Base-by-base conservation (phyloP, 2,888 invertebrate genomes). In the Morpho achilles region DNA sequence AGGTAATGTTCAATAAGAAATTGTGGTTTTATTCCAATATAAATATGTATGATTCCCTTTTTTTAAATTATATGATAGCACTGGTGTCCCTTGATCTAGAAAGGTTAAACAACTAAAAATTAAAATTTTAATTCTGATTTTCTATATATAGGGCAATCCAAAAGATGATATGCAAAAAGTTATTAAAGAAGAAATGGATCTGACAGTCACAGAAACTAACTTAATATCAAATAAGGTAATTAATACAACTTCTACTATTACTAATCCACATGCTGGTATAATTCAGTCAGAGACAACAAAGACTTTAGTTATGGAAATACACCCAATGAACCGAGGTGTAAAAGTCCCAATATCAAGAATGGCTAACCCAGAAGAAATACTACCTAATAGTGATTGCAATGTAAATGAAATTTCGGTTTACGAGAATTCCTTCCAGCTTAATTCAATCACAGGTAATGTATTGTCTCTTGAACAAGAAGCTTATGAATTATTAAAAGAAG, bases 371-470 rank as follows among this genome's bases (percentile, higher is more conserved):
- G 87, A 87, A 68, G 82, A 84, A 71, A 88, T 89, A 22, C 63
- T 88, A 45, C 78, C 87, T 5, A 86, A 81, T 1, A 62, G 63
- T 7, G 61, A 67, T 54, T 50, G 51, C 9, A 65, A 66, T n/a
- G 65, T 74, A 22, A 66, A 69, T 16, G 67, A 74, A 41, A 56
- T 54, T 7, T 66, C 70, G 59, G 71, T 77, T 4, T 79, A 74
- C 42, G 70, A 75, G 51, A 80, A 84, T 7, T 65, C 75, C 8
- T 89, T 87, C 52, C 87, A 85, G 69, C 67, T 90, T 0, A 90
- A 90, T 65, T 89, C 89, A 2, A 89, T 90, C 47, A 89, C 90
- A 2, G 86, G 89, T 0, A 80, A 89, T 58, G 75, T 82, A 3
- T 62, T 87, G 40, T 77, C 89, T 0, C 62, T 89, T 8, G 87